phyloP scores from a whole-genome alignment of 2,888 invertebrate species.

The Folsomia candida region DNA sequence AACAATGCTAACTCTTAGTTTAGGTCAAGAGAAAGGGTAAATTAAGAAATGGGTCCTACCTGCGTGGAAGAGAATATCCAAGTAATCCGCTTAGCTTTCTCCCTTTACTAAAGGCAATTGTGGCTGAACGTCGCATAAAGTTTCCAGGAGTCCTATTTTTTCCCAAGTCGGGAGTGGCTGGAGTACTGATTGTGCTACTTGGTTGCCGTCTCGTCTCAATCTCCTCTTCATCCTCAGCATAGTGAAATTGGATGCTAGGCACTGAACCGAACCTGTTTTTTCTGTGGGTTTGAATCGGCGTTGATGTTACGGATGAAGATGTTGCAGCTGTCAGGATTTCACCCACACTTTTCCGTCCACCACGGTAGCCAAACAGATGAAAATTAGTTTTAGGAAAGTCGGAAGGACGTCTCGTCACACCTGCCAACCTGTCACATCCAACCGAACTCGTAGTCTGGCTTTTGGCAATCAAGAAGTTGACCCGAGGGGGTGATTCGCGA shows the following conservation, averaged over 20 bases:
- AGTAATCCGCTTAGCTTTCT: constrained; percentile 33
- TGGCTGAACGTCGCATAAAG: constrained; percentile 34
- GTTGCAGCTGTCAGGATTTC: neutral
- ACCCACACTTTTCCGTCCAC: neutral
- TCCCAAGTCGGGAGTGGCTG: constrained; percentile 10
- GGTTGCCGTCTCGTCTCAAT: neutral
- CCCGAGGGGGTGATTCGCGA: neutral
- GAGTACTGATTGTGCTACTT: neutral
- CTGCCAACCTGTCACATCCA: neutral
- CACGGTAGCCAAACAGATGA: constrained; percentile 14
- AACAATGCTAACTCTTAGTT: no score
- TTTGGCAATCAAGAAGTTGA: constrained; percentile 1
- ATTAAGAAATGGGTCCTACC: no score
- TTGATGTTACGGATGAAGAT: neutral
- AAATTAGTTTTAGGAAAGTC: constrained; percentile 17
- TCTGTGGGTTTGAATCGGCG: neutral
- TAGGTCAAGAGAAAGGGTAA: no score
- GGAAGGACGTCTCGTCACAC: neutral
- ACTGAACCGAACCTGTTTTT: neutral
- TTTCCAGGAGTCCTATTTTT: constrained; percentile 13
- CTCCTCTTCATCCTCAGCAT: neutral
- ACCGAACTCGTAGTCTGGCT: constrained; percentile 7
- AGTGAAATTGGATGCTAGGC: neutral
- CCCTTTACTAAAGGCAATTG: constrained; percentile 37
- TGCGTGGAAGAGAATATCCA: constrained; percentile 30